Evolutionary conservation across 2,797 vertebrate genomes (phyloP).

Genomic region (Propithecus deckenii): DNA sequence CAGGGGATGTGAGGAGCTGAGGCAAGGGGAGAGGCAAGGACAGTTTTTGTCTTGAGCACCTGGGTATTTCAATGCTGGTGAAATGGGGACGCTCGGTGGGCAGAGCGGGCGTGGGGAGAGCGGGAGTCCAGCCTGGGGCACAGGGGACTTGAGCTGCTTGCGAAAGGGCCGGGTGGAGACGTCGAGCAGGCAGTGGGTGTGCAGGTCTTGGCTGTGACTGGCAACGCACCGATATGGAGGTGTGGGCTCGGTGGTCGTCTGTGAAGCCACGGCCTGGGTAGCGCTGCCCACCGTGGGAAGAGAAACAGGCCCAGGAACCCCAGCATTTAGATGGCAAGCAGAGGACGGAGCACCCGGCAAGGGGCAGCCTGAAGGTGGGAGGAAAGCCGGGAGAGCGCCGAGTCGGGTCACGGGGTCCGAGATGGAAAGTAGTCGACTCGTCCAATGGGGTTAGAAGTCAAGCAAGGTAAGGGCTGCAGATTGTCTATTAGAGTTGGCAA

Average conservation of each 20-base stretch:
- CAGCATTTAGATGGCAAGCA: background rate
- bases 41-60: background rate
- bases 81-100: background rate
- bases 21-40: background rate
- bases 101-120: background rate
- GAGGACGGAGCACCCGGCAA: background rate
- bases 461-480: background rate
- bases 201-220: rapidly evolving
- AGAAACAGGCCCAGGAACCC: background rate
- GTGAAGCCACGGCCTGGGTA: background rate
- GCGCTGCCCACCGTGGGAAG: background rate
- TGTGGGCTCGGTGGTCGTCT: background rate
- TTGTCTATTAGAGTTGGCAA: background rate
- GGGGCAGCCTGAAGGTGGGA: background rate
- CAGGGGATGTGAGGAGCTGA: background rate
- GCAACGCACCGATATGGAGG: rapidly evolving
- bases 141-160: background rate
- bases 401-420: background rate
- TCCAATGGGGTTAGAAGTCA: background rate
- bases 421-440: background rate
- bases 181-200: background rate
- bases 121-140: background rate
- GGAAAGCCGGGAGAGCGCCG: background rate
- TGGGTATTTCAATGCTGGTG: background rate
- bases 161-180: background rate